A percentile compares a stretch with the other conserved stretches of the same genome.
phyloP scores from a whole-genome alignment of 2,888 invertebrate species.

The Pristionchus entomophagus region DNA sequence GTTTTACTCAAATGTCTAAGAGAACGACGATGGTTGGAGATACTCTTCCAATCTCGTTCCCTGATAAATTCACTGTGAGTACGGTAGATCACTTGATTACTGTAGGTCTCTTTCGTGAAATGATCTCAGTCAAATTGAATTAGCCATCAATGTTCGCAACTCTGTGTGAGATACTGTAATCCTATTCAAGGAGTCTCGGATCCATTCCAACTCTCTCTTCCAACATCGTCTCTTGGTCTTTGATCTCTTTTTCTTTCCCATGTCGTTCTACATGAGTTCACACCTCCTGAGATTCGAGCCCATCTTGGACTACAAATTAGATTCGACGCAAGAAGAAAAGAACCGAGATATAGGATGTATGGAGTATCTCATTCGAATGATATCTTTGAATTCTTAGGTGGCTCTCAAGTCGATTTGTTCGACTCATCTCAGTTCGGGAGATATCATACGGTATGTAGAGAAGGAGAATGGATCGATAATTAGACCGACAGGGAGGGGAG shows the following conservation, averaged over 20 bases:
- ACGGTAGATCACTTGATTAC: not conserved
- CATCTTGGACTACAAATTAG: constrained; percentile 27
- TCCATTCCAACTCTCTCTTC: not conserved
- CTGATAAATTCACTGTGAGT: not conserved
- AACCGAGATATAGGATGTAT: constrained; percentile 18
- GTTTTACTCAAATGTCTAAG: not conserved
- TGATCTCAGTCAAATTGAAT: not conserved
- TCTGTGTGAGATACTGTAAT: not conserved
- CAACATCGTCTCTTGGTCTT: not conserved
- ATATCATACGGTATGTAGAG: constrained; percentile 33
- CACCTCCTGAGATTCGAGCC: not conserved
- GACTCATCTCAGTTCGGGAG: constrained; percentile 41
- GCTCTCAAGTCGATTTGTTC: not conserved
- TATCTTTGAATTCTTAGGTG: constrained; percentile 30
- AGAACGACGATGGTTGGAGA: not conserved
- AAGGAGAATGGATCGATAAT: not conserved
- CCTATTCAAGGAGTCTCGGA: constrained; percentile 30
- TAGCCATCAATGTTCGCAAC: not conserved
- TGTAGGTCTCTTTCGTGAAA: not conserved
- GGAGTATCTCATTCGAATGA: not conserved
- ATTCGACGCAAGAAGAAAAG: constrained; percentile 32
- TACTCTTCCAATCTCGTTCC: not conserved
- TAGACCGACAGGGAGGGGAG: no score
- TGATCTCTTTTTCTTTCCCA: not conserved
- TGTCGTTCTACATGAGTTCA: constrained; percentile 14